Base-by-base conservation (phyloP, 1,140 invertebrate species). In the Argopecten irradians region DNA sequence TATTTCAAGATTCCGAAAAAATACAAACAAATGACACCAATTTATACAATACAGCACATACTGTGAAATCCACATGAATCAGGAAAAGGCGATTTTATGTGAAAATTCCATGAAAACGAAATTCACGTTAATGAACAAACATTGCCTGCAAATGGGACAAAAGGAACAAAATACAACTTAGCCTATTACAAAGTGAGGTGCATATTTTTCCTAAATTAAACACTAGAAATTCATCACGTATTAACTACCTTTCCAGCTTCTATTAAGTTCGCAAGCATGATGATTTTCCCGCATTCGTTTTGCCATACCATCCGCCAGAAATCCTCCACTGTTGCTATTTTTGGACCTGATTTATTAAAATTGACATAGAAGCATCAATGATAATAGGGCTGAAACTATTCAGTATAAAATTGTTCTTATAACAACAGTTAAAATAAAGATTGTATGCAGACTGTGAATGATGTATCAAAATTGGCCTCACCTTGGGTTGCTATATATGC, bases 61-160 rank as follows among this genome's bases (percentile, higher is more conserved):
- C 36, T 86, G 35, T 22, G 46, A 86, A 46, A 36, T 28, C 22
- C 41, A 32, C 5, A 32, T 86, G 36, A 36, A 86, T 14, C 32
- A 16, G 34, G 35, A 7, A 22, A n/a, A 22, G 22, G 22, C 34
- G 5, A 34, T 86, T 43, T 41, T 33, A 14, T 86, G 35, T 43
- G 34, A 9, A 43, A 32, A 22, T 39, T 28, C 19, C 36, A 86
- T 86, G 8, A 22, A 33, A 22, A 41, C 28, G 14, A 8, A 7
- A 36, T 36, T 22, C 35, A 86, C 13, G 34, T 98, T 28, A 96
- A 98, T 96, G 92, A 97, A 96, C 28, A 96, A 98, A 46, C 86
- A 87, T 88, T 98, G 98, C 98, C 98, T 99, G 94, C 99, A 99
- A 97, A 98, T 98, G 95, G 99, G 98, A 96, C 98, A 99, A n/a